Conservation (phyloP, 2,113 vertebrate genomes). For the Poeciliopsis turrubarensis region DNA sequence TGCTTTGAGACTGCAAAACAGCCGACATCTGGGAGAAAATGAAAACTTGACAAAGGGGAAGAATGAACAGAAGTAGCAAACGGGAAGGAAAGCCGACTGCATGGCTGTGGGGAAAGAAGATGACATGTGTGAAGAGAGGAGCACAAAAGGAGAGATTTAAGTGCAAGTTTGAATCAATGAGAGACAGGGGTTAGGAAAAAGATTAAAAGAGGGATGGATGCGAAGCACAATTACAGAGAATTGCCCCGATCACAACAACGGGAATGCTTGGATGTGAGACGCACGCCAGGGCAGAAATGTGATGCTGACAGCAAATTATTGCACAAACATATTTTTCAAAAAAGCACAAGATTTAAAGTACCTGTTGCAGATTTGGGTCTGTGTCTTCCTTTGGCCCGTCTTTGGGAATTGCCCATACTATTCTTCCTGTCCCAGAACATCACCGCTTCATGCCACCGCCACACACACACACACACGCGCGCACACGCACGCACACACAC, state of each 20-base stretch:
- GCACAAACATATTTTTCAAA: not conserved
- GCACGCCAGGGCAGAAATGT: not conserved
- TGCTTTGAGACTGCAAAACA: not conserved
- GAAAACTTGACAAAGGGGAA: not conserved
- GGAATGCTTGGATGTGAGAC: no score
- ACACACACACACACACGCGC: slow-evolving; percentile 44
- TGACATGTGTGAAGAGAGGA: not conserved
- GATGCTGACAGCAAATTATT: not conserved
- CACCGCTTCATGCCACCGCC: slow-evolving; percentile 76
- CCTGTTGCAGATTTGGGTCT: slow-evolving; percentile 83
- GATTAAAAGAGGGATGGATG: not conserved
- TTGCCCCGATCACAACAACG: not conserved
- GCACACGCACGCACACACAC: slow-evolving; percentile 58
- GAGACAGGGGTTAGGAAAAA: not conserved
- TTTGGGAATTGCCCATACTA: slow-evolving; percentile 81
- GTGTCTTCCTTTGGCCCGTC: slow-evolving; percentile 82
- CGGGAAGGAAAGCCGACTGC: not conserved
- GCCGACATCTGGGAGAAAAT: not conserved
- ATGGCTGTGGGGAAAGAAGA: no score
- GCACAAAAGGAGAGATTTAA: not conserved
- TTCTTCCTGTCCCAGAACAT: slow-evolving; percentile 86
- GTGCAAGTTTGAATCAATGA: not conserved
- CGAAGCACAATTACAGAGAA: not conserved
- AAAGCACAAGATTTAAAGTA: slow-evolving; percentile 38
- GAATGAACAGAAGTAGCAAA: no score